Conservation (phyloP, 1,140 invertebrate species). For the Melitaea cinxia region DNA sequence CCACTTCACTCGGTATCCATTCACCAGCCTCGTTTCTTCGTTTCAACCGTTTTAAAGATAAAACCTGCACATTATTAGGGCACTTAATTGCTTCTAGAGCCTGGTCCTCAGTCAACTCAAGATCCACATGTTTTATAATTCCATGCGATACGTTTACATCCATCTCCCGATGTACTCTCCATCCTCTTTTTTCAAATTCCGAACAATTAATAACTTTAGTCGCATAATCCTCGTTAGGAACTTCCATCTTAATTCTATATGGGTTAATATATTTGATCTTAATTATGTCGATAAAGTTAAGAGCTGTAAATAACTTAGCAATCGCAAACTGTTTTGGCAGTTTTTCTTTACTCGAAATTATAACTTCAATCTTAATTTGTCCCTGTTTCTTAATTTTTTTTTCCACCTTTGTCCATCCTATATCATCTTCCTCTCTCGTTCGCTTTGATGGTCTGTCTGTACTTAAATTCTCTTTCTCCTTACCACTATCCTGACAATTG, state of each 20-base stretch:
- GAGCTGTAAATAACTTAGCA: not conserved
- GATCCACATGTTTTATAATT: slow-evolving; percentile 3
- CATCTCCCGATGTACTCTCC: slow-evolving; percentile 1
- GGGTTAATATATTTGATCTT: slow-evolving; percentile 4
- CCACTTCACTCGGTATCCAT: too few relatives aligned
- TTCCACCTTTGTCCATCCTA: slow-evolving; percentile 1
- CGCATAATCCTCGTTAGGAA: slow-evolving; percentile 1
- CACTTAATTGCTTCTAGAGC: slow-evolving; percentile 4
- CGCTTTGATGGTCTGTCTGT: slow-evolving; percentile 1
- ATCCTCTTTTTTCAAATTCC: slow-evolving; percentile 3
- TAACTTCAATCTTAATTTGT: slow-evolving; percentile 3
- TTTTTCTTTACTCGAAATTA: slow-evolving; percentile 5
- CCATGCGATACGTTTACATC: slow-evolving; percentile 1
- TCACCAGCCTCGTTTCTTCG: too few relatives aligned
- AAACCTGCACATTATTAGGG: slow-evolving; percentile 5
- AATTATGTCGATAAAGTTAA: slow-evolving; percentile 2
- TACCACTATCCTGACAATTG: too few relatives aligned
- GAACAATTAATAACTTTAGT: slow-evolving; percentile 3
- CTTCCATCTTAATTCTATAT: slow-evolving; percentile 5
- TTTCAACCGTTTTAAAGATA: not conserved
- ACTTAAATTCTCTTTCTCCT: slow-evolving; percentile 1
- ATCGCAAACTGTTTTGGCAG: slow-evolving; percentile 1
- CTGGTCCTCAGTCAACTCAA: not conserved
- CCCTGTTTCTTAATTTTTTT: slow-evolving; percentile 2
- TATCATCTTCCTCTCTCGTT: not conserved